These are phyloP conservation scores for Lycodopsis pacificus DNA, from an alignment of 2,797 vertebrate species.

Conservation along the genomic window DNA sequence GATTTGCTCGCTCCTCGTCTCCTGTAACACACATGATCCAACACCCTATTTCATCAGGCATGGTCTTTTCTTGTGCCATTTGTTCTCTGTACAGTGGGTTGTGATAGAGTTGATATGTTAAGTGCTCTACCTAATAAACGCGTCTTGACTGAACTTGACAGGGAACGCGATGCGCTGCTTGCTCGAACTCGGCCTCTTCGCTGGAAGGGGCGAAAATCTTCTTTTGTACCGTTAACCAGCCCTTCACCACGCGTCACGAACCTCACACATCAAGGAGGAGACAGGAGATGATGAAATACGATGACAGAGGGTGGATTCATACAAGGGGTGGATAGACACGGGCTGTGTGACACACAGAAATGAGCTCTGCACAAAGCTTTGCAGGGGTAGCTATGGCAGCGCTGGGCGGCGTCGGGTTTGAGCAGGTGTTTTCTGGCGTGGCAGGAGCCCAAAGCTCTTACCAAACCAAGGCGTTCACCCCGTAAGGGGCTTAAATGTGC, in stretches of 20 bases:
- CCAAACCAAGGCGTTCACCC: slow-evolving; percentile 33
- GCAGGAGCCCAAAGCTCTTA: slow-evolving; percentile 24
- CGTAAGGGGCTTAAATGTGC: slow-evolving; percentile 42
- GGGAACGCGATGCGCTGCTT: slow-evolving; percentile 2
- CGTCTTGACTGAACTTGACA: slow-evolving; percentile 50
- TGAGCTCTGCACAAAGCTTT: background rate
- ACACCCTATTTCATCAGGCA: background rate
- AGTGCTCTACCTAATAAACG: background rate
- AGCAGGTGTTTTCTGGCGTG: slow-evolving; percentile 19
- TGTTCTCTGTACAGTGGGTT: background rate
- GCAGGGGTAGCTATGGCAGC: background rate
- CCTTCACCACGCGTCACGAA: slow-evolving; percentile 22
- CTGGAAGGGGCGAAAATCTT: slow-evolving; percentile 5
- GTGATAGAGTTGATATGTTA: slow-evolving; percentile 14
- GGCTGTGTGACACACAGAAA: background rate
- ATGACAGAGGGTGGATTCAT: slow-evolving; percentile 16
- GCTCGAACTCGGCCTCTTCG: slow-evolving; percentile 26
- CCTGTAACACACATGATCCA: background rate
- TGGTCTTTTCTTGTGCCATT: background rate
- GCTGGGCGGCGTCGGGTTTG: background rate
- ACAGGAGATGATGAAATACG: slow-evolving; percentile 28
- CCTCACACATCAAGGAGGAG: slow-evolving; percentile 24
- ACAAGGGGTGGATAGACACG: background rate
- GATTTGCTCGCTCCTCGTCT: background rate
- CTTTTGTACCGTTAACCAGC: slow-evolving; percentile 17